Conservation (phyloP, 2,113 vertebrate species). For the Silurus meridionalis region DNA sequence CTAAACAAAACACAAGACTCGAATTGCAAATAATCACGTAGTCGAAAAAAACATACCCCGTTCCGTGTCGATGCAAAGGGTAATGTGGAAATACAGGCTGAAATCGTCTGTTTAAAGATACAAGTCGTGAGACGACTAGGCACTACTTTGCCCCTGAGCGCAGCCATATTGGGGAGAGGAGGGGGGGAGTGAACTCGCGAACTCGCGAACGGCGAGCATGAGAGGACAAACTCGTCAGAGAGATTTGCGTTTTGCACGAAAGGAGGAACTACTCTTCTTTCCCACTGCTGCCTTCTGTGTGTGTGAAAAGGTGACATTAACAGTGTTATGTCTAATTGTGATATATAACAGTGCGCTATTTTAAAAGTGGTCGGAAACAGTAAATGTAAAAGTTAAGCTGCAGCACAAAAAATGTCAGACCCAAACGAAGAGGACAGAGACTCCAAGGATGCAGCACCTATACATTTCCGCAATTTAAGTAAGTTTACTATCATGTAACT, state of each 20-base stretch:
- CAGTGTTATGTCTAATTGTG: too few relatives aligned
- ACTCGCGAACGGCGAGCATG: constrained; percentile 55
- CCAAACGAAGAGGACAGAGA: not conserved
- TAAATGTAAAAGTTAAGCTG: not conserved
- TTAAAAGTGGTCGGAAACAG: not conserved
- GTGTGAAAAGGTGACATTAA: not conserved
- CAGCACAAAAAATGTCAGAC: constrained; percentile 25
- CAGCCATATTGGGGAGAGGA: constrained; percentile 66
- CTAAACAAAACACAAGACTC: not conserved
- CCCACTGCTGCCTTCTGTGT: too few relatives aligned
- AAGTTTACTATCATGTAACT: not conserved
- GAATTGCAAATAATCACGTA: not conserved
- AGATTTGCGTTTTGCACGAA: not conserved
- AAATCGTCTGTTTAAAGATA: constrained; percentile 60
- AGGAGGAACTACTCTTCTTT: not conserved
- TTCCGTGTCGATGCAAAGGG: constrained; percentile 34
- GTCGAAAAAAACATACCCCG: constrained; percentile 58
- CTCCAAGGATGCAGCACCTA: constrained; percentile 22
- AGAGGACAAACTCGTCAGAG: constrained; percentile 26
- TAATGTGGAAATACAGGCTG: constrained; percentile 36
- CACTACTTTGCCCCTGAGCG: constrained; percentile 66
- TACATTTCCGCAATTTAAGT: not conserved
- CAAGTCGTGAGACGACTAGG: constrained; percentile 59
- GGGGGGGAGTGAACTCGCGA: too few relatives aligned
- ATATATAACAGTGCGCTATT: not conserved